Conservation (phyloP, 2,797 vertebrate species). For the Lutjanus campechanus region DNA sequence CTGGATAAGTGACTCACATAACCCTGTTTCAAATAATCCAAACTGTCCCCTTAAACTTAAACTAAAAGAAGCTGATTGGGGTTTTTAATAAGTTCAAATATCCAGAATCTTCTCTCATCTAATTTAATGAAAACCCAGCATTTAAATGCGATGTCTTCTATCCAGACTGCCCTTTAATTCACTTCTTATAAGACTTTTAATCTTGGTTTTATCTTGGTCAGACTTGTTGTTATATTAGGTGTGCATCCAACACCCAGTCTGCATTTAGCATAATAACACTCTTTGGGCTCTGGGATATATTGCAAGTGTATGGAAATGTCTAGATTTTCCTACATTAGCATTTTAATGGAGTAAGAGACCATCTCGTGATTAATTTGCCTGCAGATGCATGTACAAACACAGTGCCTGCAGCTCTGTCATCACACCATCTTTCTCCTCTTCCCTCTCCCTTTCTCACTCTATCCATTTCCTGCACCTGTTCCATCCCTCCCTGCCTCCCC, state of each 20-base stretch:
- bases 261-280: constrained; percentile 70
- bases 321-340: constrained; percentile 84
- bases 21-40: background rate
- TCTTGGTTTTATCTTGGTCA: constrained; percentile 48
- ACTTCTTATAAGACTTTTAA: constrained; percentile 49
- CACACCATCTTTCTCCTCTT: constrained; percentile 63
- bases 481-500: constrained; percentile 38
- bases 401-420: constrained; percentile 72
- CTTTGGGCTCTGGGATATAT: constrained; percentile 71
- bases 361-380: constrained; percentile 82
- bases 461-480: constrained; percentile 55
- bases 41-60: background rate
- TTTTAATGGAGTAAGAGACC: constrained; percentile 84
- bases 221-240: constrained; percentile 54
- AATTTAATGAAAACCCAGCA: background rate
- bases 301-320: constrained; percentile 80
- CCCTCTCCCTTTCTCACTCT: constrained; percentile 46
- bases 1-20: too few species aligned
- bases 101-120: constrained; percentile 17
- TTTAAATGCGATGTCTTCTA: background rate
- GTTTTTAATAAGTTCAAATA: background rate
- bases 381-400: constrained; percentile 82
- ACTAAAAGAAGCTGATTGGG: background rate
- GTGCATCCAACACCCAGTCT: constrained; percentile 50
- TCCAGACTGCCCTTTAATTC: constrained; percentile 25